Evolutionary conservation across 2,797 vertebrate genomes (phyloP).

Genomic region (Microctenopoma steveboyesi): DNA sequence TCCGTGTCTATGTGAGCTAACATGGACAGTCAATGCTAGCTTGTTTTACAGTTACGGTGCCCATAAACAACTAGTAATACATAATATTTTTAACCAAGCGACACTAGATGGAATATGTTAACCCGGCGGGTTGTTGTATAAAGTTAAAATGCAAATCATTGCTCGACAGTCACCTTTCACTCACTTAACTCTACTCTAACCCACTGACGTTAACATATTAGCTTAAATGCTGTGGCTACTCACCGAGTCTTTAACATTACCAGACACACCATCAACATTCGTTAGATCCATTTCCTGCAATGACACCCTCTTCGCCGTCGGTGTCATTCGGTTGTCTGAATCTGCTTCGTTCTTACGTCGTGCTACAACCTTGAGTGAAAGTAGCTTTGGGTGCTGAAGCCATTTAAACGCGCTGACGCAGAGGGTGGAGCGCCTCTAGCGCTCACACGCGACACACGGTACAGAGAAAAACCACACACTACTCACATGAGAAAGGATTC

Average conservation of each 20-base stretch:
- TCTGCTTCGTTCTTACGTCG: accelerated
- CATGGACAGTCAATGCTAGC: neutral
- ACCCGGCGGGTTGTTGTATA: too few relatives aligned
- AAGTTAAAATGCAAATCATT: neutral
- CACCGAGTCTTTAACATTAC: conserved; percentile 23
- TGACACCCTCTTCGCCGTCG: conserved; percentile 6
- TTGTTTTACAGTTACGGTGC: accelerated
- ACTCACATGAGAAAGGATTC: too few relatives aligned
- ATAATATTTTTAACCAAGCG: too few relatives aligned
- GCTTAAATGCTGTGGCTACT: neutral
- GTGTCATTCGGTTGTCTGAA: conserved; percentile 30
- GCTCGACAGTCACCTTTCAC: neutral
- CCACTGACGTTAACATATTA: too few relatives aligned
- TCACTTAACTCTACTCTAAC: neutral
- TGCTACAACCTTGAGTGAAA: conserved; percentile 6
- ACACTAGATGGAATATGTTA: neutral
- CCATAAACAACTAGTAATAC: too few relatives aligned
- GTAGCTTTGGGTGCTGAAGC: neutral
- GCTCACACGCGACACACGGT: neutral
- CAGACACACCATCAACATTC: neutral
- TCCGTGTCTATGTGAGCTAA: neutral
- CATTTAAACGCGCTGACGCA: conserved; percentile 24
- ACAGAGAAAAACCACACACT: neutral
- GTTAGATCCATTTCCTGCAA: conserved; percentile 36
- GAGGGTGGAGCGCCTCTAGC: conserved; percentile 26